Conservation (phyloP, 1,140 invertebrate species). For the Formica exsecta region DNA sequence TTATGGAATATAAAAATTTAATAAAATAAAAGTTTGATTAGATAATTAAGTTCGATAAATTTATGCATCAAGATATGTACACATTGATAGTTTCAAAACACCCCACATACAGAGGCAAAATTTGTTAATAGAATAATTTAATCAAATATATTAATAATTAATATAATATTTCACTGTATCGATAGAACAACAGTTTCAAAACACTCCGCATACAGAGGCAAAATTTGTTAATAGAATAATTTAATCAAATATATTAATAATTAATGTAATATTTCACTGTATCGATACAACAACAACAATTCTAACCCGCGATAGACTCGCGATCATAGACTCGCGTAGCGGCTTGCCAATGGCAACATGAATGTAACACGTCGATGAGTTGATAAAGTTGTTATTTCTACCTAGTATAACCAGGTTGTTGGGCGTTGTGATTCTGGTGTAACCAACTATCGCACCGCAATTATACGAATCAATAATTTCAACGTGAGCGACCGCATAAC, state of each 20-base stretch:
- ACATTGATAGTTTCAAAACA: conserved; percentile 1
- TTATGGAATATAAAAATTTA: neutral
- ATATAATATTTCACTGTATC: conserved; percentile 41
- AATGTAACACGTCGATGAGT: conserved; percentile 68
- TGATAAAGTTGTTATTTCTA: conserved; percentile 74
- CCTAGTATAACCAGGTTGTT: conserved; percentile 65
- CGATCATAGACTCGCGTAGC: neutral
- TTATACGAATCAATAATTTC: conserved; percentile 72
- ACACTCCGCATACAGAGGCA: neutral
- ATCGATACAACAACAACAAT: conserved; percentile 29
- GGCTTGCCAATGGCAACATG: conserved; percentile 23
- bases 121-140: conserved; percentile 32
- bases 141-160: conserved; percentile 36
- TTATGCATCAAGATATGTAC: neutral
- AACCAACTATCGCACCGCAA: conserved; percentile 69
- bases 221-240: conserved; percentile 42
- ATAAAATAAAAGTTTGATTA: neutral
- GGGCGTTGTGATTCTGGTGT: conserved; percentile 61
- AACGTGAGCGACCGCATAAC: conserved; percentile 1
- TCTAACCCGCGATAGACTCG: neutral
- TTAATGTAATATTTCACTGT: conserved; percentile 49
- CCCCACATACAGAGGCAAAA: neutral
- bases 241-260: conserved; percentile 30
- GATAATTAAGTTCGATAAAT: neutral
- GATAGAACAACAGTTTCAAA: conserved; percentile 27